Evolutionary conservation across 2,797 vertebrate genomes (phyloP).

Genomic region (Phoeniculus purpureus): DNA sequence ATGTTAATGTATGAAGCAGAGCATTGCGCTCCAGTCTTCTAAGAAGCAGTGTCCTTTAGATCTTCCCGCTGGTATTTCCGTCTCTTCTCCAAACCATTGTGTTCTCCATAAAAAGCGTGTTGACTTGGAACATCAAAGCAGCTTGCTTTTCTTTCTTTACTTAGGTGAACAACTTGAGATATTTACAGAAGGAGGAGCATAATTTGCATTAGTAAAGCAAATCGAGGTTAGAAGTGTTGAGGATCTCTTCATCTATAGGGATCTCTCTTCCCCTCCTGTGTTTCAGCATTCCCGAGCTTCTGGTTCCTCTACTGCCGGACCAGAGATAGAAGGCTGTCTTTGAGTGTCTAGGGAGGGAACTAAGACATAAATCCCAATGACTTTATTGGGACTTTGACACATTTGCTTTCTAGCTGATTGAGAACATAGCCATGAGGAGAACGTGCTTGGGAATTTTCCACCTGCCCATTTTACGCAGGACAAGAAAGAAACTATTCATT

Average conservation of each 20-base stretch:
- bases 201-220: background rate
- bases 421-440: slow-evolving; percentile 19
- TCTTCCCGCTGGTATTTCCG: background rate
- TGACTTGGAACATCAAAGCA: background rate
- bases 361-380: background rate
- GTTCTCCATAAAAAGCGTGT: background rate
- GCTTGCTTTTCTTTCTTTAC: slow-evolving; percentile 24
- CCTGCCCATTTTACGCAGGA: slow-evolving; percentile 15
- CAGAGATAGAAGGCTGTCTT: background rate
- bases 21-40: background rate
- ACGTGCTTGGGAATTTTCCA: slow-evolving; percentile 48
- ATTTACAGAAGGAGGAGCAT: background rate
- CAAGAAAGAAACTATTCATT: slow-evolving; percentile 38
- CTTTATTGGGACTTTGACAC: slow-evolving; percentile 4
- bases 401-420: slow-evolving; percentile 31
- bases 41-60: background rate
- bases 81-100: background rate
- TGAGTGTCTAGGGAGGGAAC: background rate
- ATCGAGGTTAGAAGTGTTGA: background rate
- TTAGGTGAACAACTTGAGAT: background rate
- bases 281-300: background rate
- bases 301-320: background rate
- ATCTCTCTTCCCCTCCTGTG: background rate
- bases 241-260: background rate
- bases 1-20: background rate